Percentiles rank a stretch among this genome's conserved stretches.
Evolutionary conservation across 2,888 invertebrate genomes (phyloP).

Genomic region (Euplexia lucipara): DNA sequence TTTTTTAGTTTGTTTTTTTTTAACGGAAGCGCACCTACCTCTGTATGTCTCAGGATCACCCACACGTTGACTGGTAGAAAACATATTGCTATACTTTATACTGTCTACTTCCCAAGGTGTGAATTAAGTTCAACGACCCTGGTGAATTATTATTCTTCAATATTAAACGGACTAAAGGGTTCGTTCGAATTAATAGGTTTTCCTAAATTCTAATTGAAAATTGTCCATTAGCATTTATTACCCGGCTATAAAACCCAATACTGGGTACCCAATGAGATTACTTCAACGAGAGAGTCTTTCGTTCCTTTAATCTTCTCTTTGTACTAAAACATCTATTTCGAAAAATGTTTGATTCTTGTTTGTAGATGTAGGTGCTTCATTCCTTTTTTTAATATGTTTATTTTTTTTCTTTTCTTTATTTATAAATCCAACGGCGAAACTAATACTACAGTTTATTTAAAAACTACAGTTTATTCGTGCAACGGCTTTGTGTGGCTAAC

Average conservation of each 20-base stretch:
- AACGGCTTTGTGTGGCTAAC: too few species aligned
- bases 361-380: background rate
- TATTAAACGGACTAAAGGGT: slow-evolving; percentile 54
- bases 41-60: too few species aligned
- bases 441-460: slow-evolving; percentile 4
- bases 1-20: too few species aligned
- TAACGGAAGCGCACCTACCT: too few species aligned
- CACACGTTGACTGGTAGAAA: too few species aligned
- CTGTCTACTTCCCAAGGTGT: slow-evolving; percentile 32
- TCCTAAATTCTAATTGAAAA: slow-evolving; percentile 60
- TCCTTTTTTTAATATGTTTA: background rate
- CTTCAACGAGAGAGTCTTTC: slow-evolving; percentile 3
- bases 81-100: too few species aligned
- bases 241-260: slow-evolving; percentile 36
- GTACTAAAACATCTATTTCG: background rate
- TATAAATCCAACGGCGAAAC: too few species aligned
- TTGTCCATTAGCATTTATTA: slow-evolving; percentile 58
- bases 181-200: slow-evolving; percentile 62
- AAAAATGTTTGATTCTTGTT: background rate
- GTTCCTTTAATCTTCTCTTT: background rate
- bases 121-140: slow-evolving; percentile 56
- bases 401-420: too few species aligned
- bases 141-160: slow-evolving; percentile 48
- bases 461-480: too few species aligned
- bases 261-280: slow-evolving; percentile 34